Base-by-base conservation (phyloP, 2,113 vertebrate species). In the Cephalopholis sonnerati region DNA sequence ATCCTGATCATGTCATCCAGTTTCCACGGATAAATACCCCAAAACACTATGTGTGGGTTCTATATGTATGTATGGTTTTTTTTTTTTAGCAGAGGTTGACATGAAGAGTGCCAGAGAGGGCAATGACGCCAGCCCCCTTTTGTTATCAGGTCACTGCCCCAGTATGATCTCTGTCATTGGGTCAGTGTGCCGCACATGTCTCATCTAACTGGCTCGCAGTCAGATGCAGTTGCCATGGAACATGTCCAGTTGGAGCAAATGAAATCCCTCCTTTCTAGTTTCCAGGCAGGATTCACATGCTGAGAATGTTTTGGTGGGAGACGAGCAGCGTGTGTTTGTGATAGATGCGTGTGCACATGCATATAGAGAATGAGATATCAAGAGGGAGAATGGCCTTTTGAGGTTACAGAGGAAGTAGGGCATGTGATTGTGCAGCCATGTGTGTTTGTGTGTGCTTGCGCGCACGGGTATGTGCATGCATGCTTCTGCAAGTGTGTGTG, bases 381-480 rank as follows among this genome's bases (percentile, higher is more conserved):
- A 83, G 50, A 86, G 84, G 73, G 36, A 85, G 70, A 90, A 84
- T 79, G 65, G 79, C 68, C 81, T 87, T 93, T 89, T 86, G 86
- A 90, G 85, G 88, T 91, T 92, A 75, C 80, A 83, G 84, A 82
- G 86, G 91, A 96, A 95, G 87, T 95, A 91, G 94, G 93, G 91
- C 94, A 93, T 96, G 92, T 95, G 93, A 96, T 96, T 93, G 92
- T 92, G 93, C 92, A 93, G 78, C 90, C 89, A 91, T 91, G 92
- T 94, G 91, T 89, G 82, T 89, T 76, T 82, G 64, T 67, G 65
- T 4, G 10, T 12, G 54, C 24, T 41, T 88, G 89, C 76, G 32
- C 74, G 69, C 48, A 39, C 63, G 66, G 15, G n/a, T 54, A 3
- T 84, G 82, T 87, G 77, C 68, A 55, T 22, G 57, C 59, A 27